Base-by-base conservation (phyloP, 2,888 invertebrate genomes). In the Caenorhabditis afra region DNA sequence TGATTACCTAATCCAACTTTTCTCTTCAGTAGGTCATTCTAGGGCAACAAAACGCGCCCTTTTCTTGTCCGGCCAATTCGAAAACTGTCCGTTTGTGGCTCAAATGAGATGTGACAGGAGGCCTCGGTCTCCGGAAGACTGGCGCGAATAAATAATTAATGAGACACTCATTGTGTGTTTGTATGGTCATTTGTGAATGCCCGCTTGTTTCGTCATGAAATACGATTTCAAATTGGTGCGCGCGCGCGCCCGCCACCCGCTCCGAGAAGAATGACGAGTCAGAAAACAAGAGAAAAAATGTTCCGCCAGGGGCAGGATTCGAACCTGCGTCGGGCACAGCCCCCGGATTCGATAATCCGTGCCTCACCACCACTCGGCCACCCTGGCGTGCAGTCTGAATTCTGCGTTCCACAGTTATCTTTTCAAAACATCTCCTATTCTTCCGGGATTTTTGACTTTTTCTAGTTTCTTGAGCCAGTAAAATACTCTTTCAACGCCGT, bases 91-190 rank as follows among this genome's bases (percentile, higher is more conserved):
- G 71, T 50, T 71, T 62, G 71, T 62, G 71, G 71, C 71, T 71
- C 71, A 71, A 71, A 71, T 71, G 71, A 50, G 71, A 71, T 71
- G 71, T 71, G 71, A 71, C 71, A 71, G 47, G 62, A 50, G 44
- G 35, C 7, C 29, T 29, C 58, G 44, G 35, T 29, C 29, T 29
- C 58, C 45, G 45, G 62, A 41, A 47, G 52, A 55, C 57, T 55
- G 71, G 71, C 62, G 71, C 62, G 71, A 64, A 71, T 71, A 71
- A 71, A 71, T 71, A 71, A 71, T 71, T 71, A 71, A 71, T 71
- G 71, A 71, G 71, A 71, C 62, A 29, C 29, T 29, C 29, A 29
- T 29, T 29, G 29, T 29, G 29, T 71, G 57, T 71, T 62, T 71
- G 71, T 64, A 71, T 71, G 71, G 71, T 57, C 71, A 71, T 71